Evolutionary conservation across 2,113 vertebrate genomes (phyloP).

Genomic region (Ciconia stormi): DNA sequence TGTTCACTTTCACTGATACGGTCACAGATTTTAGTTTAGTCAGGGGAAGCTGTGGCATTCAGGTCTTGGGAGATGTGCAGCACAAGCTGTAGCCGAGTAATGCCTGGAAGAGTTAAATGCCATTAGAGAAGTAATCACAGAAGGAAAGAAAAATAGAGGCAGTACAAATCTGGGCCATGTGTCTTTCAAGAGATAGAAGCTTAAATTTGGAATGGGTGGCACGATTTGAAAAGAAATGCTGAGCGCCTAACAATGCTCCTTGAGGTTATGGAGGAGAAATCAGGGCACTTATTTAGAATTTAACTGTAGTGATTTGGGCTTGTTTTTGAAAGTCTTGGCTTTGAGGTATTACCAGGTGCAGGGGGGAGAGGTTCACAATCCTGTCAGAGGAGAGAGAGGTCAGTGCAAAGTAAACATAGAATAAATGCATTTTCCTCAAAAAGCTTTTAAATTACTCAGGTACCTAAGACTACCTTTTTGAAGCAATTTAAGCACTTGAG

Average conservation of each 20-base stretch:
- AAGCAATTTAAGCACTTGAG: not conserved
- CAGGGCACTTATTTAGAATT: not conserved
- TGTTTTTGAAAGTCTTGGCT: not conserved
- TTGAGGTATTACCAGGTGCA: not conserved
- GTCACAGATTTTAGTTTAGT: not conserved
- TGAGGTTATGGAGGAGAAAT: not conserved
- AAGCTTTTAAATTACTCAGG: not conserved
- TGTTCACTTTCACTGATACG: not conserved
- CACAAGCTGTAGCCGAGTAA: not conserved
- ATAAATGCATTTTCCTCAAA: not conserved
- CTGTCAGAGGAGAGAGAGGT: not conserved
- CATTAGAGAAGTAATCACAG: not conserved
- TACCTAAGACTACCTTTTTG: not conserved
- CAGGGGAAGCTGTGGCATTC: not conserved
- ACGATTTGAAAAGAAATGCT: not conserved
- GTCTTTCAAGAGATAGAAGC: not conserved
- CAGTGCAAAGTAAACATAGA: not conserved
- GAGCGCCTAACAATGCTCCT: not conserved
- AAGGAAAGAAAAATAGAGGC: not conserved
- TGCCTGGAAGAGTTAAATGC: not conserved
- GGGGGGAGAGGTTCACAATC: not conserved
- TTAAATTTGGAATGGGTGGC: not conserved
- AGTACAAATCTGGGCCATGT: not conserved
- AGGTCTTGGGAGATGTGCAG: not conserved
- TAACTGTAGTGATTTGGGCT: not conserved